These are phyloP conservation scores for Drosophila paranaensis DNA, from an alignment of 2,888 invertebrate species.

Conservation along the genomic window DNA sequence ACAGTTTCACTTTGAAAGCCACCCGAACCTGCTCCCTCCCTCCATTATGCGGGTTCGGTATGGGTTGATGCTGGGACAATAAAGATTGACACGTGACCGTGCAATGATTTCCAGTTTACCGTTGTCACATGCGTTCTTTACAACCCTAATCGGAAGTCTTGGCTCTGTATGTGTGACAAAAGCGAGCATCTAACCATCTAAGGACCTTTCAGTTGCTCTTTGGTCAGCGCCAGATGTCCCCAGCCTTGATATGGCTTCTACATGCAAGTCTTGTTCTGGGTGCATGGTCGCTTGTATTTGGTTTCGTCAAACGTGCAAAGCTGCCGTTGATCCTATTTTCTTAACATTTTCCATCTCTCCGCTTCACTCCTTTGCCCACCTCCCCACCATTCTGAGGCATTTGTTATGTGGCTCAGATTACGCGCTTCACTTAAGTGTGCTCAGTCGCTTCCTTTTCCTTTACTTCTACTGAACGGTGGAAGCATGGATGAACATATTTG, in stretches of 20 bases:
- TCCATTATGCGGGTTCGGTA: slow-evolving; percentile 5
- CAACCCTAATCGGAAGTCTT: slow-evolving; percentile 10
- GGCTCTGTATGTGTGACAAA: slow-evolving; percentile 44
- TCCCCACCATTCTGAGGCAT: slow-evolving; percentile 46
- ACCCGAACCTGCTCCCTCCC: slow-evolving; percentile 19
- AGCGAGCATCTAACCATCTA: slow-evolving; percentile 45
- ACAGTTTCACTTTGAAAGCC: slow-evolving; percentile 56
- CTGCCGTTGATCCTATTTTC: slow-evolving; percentile 75
- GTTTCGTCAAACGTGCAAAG: slow-evolving; percentile 76
- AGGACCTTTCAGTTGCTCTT: slow-evolving; percentile 38
- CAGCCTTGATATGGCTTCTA: slow-evolving; percentile 8
- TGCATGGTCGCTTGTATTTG: slow-evolving; percentile 41
- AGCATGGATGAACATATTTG: slow-evolving; percentile 12
- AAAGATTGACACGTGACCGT: slow-evolving; percentile 84
- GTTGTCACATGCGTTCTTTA: slow-evolving; percentile 73
- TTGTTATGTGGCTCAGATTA: slow-evolving; percentile 80
- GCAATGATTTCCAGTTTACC: slow-evolving; percentile 83
- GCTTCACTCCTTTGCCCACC: slow-evolving; percentile 7
- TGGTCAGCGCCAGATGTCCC: slow-evolving; percentile 37
- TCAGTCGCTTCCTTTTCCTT: slow-evolving; percentile 72
- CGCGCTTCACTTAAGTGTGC: slow-evolving; percentile 81
- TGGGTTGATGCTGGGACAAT: slow-evolving; percentile 48
- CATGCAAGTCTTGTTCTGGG: slow-evolving; percentile 13
- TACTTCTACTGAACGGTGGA: slow-evolving; percentile 28
- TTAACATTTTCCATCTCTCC: slow-evolving; percentile 59